Percentiles rank a stretch among this genome's conserved stretches.
phyloP scores from a whole-genome alignment of 1,140 invertebrate genomes.

The Ceratosolen fusciceps region DNA sequence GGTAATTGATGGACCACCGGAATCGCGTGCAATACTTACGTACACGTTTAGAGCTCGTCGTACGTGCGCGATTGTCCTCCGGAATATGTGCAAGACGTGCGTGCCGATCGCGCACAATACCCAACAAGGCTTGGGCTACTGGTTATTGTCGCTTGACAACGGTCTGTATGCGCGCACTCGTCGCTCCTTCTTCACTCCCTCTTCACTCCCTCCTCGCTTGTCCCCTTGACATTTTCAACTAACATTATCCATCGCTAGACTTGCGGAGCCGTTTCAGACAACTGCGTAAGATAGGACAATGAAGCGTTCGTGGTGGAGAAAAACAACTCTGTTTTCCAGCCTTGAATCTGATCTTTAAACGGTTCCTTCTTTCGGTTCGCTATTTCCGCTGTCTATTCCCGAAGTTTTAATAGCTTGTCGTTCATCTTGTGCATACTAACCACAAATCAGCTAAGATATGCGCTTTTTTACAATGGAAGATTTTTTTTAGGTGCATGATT shows the following conservation, averaged over 20 bases:
- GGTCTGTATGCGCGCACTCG: background rate
- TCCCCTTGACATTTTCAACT: no score
- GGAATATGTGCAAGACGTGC: constrained; percentile 39
- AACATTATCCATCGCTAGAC: no score
- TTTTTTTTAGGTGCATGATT: constrained; percentile 1
- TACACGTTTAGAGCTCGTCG: background rate
- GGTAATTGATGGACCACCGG: background rate
- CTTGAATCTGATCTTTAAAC: background rate
- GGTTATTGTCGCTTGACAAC: constrained; percentile 40
- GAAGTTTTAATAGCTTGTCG: background rate
- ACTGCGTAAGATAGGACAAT: background rate
- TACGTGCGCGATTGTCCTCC: constrained; percentile 26
- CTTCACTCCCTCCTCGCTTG: background rate
- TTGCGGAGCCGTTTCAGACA: background rate
- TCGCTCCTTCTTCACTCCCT: no score
- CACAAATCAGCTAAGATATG: background rate
- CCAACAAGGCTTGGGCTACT: constrained; percentile 47
- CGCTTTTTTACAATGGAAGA: background rate
- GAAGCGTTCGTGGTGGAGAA: background rate
- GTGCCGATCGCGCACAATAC: constrained; percentile 45
- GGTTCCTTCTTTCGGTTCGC: background rate
- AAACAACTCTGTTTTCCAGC: background rate
- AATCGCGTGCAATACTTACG: background rate
- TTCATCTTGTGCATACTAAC: background rate
- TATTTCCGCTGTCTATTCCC: background rate